A percentile compares a stretch with the other conserved stretches of the same genome.
phyloP scores from a whole-genome alignment of 2,888 invertebrate species.

The Chalcosyrphus nemorum region DNA sequence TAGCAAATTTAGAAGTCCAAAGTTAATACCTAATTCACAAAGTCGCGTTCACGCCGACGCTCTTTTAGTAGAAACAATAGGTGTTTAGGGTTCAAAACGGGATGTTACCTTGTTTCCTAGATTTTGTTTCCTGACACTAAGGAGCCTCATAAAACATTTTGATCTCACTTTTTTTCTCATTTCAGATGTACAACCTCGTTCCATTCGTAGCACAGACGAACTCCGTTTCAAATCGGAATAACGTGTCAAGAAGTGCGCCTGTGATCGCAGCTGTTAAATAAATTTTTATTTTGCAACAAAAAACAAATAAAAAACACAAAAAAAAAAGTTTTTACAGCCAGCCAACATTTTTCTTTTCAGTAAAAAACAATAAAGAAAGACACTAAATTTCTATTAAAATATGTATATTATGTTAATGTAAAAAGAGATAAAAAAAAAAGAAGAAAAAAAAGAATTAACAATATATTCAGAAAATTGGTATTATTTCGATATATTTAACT shows the following conservation, averaged over 20 bases:
- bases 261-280: slow-evolving; percentile 87
- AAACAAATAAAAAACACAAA: slow-evolving; percentile 5
- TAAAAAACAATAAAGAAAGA: slow-evolving; percentile 35
- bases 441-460: slow-evolving; percentile 39
- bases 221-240: slow-evolving; percentile 83
- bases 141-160: background rate
- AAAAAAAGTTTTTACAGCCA: slow-evolving; percentile 55
- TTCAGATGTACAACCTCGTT: slow-evolving; percentile 91
- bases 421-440: slow-evolving; percentile 28
- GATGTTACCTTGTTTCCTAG: too few relatives aligned
- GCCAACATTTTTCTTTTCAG: slow-evolving; percentile 61
- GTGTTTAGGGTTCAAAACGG: too few relatives aligned
- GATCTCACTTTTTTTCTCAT: slow-evolving; percentile 44
- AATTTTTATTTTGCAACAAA: slow-evolving; percentile 24
- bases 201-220: slow-evolving; percentile 86
- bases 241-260: slow-evolving; percentile 89
- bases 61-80: too few relatives aligned
- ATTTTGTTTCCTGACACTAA: too few relatives aligned
- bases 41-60: too few relatives aligned
- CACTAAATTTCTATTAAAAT: slow-evolving; percentile 67
- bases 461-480: slow-evolving; percentile 65
- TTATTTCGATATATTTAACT: slow-evolving; percentile 61
- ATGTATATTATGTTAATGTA: slow-evolving; percentile 74
- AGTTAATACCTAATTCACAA: too few relatives aligned
- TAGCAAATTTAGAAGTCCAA: too few relatives aligned